These are phyloP conservation scores for Hylia prasina DNA, from an alignment of 2,113 vertebrate genomes.

Conservation along the genomic window DNA sequence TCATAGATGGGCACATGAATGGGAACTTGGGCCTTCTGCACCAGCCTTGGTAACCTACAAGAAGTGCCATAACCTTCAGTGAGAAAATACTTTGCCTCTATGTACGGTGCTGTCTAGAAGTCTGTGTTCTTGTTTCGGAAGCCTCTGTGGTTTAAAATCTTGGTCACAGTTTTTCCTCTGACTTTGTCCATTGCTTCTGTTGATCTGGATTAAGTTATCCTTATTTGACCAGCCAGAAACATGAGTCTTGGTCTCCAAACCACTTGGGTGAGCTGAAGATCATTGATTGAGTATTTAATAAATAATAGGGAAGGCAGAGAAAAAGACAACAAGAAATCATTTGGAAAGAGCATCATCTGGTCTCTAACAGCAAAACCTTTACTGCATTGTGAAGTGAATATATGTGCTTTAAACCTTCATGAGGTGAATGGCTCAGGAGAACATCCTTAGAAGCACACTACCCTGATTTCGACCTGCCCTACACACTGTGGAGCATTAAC, in stretches of 20 bases:
- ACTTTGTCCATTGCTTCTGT: not conserved
- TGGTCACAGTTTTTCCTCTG: not conserved
- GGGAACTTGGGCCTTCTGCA: not conserved
- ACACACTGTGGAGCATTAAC: not conserved
- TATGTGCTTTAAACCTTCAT: not conserved
- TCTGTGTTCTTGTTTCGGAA: not conserved
- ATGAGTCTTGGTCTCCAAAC: not conserved
- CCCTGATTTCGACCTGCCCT: not conserved
- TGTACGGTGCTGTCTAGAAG: not conserved
- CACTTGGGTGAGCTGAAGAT: not conserved
- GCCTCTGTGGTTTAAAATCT: not conserved
- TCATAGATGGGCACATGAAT: accelerated
- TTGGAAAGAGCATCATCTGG: not conserved
- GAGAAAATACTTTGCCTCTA: not conserved
- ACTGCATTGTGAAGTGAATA: not conserved
- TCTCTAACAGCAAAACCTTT: not conserved
- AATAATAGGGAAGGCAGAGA: not conserved
- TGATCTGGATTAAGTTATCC: not conserved
- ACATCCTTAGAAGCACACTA: not conserved
- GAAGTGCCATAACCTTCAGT: not conserved
- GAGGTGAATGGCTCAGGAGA: not conserved
- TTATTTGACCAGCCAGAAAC: not conserved
- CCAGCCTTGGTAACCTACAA: not conserved
- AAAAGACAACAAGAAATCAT: not conserved
- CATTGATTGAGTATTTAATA: not conserved